A percentile compares a stretch with the other conserved stretches of the same genome.
Evolutionary conservation across 1,140 invertebrate species (phyloP).

Genomic region (Mactra quadrangularis): DNA sequence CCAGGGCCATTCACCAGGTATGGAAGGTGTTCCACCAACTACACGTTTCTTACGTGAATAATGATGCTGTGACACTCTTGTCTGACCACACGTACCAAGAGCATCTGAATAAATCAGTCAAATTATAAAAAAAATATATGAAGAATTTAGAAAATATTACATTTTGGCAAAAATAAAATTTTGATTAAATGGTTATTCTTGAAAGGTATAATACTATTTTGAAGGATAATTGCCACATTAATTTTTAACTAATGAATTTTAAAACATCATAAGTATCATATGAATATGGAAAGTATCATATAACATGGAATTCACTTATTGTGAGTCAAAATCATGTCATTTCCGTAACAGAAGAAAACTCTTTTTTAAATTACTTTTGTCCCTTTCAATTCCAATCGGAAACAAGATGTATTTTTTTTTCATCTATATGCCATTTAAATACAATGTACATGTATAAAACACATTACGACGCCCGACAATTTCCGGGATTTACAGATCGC

Average conservation of each 20-base stretch:
- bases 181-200: background rate
- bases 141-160: background rate
- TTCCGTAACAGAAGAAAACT: no score
- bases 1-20: constrained; percentile 77
- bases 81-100: constrained; percentile 56
- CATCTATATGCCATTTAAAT: no score
- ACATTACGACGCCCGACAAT: no score
- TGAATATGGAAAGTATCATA: no score
- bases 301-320: no score
- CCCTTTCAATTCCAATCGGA: no score
- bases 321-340: no score
- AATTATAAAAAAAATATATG: background rate
- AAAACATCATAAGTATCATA: no score
- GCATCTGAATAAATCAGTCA: constrained; percentile 5
- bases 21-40: constrained; percentile 66
- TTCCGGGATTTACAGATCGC: no score
- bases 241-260: background rate
- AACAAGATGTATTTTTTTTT: no score
- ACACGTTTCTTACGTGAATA: constrained; percentile 69
- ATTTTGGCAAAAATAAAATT: background rate
- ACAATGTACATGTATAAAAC: no score
- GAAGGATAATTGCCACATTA: background rate
- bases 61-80: background rate
- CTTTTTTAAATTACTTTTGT: no score
- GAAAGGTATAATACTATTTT: background rate